Base-by-base conservation (phyloP, 2,888 invertebrate genomes). In the Leptopilina syphax region DNA sequence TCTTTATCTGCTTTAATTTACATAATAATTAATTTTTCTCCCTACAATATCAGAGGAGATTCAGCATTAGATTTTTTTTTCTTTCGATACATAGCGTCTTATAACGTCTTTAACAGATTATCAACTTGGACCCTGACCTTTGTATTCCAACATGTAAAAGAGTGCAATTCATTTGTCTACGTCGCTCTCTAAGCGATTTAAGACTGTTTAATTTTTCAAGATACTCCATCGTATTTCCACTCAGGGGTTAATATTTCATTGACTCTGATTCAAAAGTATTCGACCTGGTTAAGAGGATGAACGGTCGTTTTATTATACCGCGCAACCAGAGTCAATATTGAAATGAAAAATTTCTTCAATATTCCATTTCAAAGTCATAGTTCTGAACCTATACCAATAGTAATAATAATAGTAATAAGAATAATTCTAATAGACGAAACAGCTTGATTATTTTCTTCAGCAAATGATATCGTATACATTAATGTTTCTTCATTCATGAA, bases 81-180 rank as follows among this genome's bases (percentile, higher is more conserved):
- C 1, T 57, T 13, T 18, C n/a, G 18, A 63, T 24, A 18, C 7
- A 44, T 44, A 8, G 34, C 34, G 34, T 34, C 44, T 44, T 44
- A 44, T 44, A 44, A 5, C 44, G 44, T 63, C 18, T 63, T n/a
- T 63, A 50, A 50, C 50, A 60, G 60, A 60, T 60, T 60, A 63
- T 63, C 63, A 18, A 24, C 63, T 18, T 18, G 63, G 63, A 63
- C 24, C 18, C 9, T 24, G 63, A 24, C 63, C 63, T 63, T 24
- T 63, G n/a, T 44, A 44, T 63, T 63, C 24, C 18, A 63, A 7
- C 63, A 63, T 63, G 18, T 63, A 63, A 63, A 60, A 63, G 63
- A 63, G 63, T 63, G 9, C 65, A 65, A 65, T 65, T 65, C 65
- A 65, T 65, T 34, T 65, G 41, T 65, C 41, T 41, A 65, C 65